Evolutionary conservation across 2,797 vertebrate species (phyloP), one percentile per base, ranked within the genome.

Genomic region (Pagetopsis macropterus): DNA sequence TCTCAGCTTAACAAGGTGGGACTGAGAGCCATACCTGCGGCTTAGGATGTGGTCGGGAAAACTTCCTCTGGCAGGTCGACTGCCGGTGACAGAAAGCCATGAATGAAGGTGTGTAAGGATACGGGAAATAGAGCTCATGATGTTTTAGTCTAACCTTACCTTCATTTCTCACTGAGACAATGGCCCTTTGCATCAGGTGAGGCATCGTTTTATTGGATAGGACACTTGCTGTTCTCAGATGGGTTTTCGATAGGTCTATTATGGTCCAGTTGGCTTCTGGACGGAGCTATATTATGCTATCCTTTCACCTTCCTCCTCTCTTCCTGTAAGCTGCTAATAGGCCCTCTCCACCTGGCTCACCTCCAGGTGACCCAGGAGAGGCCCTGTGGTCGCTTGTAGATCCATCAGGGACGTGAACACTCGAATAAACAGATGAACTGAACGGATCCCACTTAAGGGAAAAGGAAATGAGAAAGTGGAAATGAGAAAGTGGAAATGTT

Each of bases 1-100:
- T 78, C 85, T 85, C 81, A 76, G 33, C 71, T 75, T 90, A 91
- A 93, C 81, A 88, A 90, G 87, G 88, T 86, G 84, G 70, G 87
- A 91, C 77, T 84, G 71, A 84, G 83, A 82, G 51, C 75, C 76
- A 46, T 78, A 88, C 89, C 84, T 91, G 91, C 52, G 82, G 89
- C 52, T 88, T 73, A 50, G 87, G 89, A 92, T 89, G 90, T 81
- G 91, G 90, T 89, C 77, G 61, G 67, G 70, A 45, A 2, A 0
- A 77, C 76, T 80, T 90, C 89, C 73, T 21, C 76, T 65, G 68
- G 58, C 82, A 46, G 87, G 81, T 88, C 68, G 41, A 52, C 58
- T 5, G 65, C 65, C n/a, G 66, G 76, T 66, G 79, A 82, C 69
- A 48, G 66, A 76, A 78, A 57, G 27, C 15, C 51, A 65, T 90